Percentiles rank a stretch among this genome's conserved stretches.
These are phyloP conservation scores for Leucozona laternaria DNA, from an alignment of 2,888 invertebrate species.

Conservation along the genomic window DNA sequence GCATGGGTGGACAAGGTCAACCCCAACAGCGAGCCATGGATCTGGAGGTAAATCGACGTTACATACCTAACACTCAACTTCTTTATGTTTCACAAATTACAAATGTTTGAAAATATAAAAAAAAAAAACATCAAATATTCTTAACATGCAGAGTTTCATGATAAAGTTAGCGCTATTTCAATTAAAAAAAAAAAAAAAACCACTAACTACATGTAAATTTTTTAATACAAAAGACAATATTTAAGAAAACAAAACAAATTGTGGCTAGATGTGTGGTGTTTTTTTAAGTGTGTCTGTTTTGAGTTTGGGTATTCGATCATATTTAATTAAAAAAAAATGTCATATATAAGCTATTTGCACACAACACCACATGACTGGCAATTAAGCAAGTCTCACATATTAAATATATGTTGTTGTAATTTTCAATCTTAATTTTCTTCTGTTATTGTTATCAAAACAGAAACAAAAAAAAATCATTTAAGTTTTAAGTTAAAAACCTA, in stretches of 20 bases:
- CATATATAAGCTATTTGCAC: slow-evolving; percentile 50
- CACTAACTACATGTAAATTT: slow-evolving; percentile 27
- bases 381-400: slow-evolving; percentile 34
- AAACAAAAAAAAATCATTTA: slow-evolving; percentile 30
- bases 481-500: slow-evolving; percentile 37
- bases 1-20: slow-evolving; percentile 83
- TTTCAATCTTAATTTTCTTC: slow-evolving; percentile 24
- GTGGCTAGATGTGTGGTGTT: slow-evolving; percentile 54
- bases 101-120: slow-evolving; percentile 59
- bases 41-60: slow-evolving; percentile 87
- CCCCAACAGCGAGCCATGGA: slow-evolving; percentile 88
- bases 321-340: slow-evolving; percentile 22
- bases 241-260: slow-evolving; percentile 19
- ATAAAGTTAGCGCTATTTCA: slow-evolving; percentile 36
- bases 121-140: slow-evolving; percentile 19
- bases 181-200: slow-evolving; percentile 10
- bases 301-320: slow-evolving; percentile 38
- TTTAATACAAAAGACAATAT: slow-evolving; percentile 16
- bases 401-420: slow-evolving; percentile 56
- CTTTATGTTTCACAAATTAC: slow-evolving; percentile 71
- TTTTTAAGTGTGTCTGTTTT: slow-evolving; percentile 47
- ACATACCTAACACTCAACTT: slow-evolving; percentile 68
- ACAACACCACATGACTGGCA: slow-evolving; percentile 66
- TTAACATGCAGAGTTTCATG: slow-evolving; percentile 26
- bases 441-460: slow-evolving; percentile 16